Evolutionary conservation across 2,797 vertebrate species (phyloP), one percentile per base, ranked within the genome.

Genomic region (Notolabrus celidotus): DNA sequence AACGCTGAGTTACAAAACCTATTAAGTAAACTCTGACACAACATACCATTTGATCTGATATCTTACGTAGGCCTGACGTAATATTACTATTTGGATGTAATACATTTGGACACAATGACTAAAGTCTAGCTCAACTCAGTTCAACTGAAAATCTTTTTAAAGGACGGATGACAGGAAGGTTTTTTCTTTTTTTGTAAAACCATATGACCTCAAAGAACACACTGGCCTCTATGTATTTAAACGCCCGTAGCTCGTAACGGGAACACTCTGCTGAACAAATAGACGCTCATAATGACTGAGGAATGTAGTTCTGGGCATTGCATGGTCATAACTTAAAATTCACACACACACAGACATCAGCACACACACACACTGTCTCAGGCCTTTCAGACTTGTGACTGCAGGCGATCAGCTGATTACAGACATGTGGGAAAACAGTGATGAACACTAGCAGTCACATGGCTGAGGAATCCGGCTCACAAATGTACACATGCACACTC

Each of bases 381-480:
- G 41, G 57, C 39, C 67, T 65, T 60, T 20, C 45, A 43, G 59
- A 75, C 74, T 71, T 79, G 51, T 81, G 83, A 86, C 71, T 42
- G 63, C 50, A 74, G 63, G 71, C 23, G 64, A 88, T 89, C 89
- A 90, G 88, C 79, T 92, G 91, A 90, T 87, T 78, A 47, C 60
- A 84, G 85, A 85, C 74, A 82, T 78, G 76, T 82, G 81, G 71
- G 77, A 75, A 86, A 82, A 79, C 81, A 71, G 51, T 57, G 68
- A 80, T 79, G 77, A 85, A 73, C 56, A 31, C 74, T 67, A 66
- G 66, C 41, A 20, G 79, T 92, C 88, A 91, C 87, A 91, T 91
- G 90, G 74, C 70, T 61, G 59, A 84, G 76, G 83, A 89, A 85
- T 87, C 77, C 51, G 51, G 65, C 23, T 25, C 45, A 39, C n/a